Evolutionary conservation across 30 jellyfish, hydroid and myxozoan species (phyloP), one percentile per base, ranked within the genome.

Genomic region (Cassiopea xamachana): DNA sequence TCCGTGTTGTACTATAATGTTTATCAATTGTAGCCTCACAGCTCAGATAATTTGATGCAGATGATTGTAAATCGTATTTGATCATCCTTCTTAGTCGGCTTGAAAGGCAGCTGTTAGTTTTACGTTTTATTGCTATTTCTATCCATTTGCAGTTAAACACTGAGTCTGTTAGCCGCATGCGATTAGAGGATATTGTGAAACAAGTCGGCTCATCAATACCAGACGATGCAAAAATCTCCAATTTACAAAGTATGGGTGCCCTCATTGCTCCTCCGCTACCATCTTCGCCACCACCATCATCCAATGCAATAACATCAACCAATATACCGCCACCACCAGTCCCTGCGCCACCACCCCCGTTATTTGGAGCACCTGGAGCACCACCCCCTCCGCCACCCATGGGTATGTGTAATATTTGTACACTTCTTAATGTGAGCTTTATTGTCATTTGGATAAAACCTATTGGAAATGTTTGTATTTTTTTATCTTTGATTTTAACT

Each of bases 211-310:
- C 98, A 3, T 92, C 99, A 68, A 92, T 96, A 12, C 98, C 98
- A 47, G 99, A 96, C 76, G 98, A 92, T 87, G 99, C 99, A 27
- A 96, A 96, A 73, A 96, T 96, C 39, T 89, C 99, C 1, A 95
- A 95, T 79, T 86, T 95, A 44, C 98, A 91, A 55, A 96, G 98
- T 96, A 92, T 96, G 95, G 98, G 98, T 45, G 98, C 94, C 55
- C 49, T 84, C 75, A 84, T 91, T 76, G 79, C 74, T 75, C 96
- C 70, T 77, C 96, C 97, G 15, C 60, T 82, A 15, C 94, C 97
- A 46, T 90, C 97, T n/a, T 67, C 97, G 7, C 90, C 97, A 10
- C 87, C 94, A 43, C 69, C 92, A 15, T 71, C 97, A 12, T 87
- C 98, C 1, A 68, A 91, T 3, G 74, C 92, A 2, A 86, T 76